Percentiles rank a stretch among this genome's conserved stretches.
These are phyloP conservation scores for Cyclophora albipunctata DNA, from an alignment of 2,888 invertebrate genomes.

Conservation along the genomic window DNA sequence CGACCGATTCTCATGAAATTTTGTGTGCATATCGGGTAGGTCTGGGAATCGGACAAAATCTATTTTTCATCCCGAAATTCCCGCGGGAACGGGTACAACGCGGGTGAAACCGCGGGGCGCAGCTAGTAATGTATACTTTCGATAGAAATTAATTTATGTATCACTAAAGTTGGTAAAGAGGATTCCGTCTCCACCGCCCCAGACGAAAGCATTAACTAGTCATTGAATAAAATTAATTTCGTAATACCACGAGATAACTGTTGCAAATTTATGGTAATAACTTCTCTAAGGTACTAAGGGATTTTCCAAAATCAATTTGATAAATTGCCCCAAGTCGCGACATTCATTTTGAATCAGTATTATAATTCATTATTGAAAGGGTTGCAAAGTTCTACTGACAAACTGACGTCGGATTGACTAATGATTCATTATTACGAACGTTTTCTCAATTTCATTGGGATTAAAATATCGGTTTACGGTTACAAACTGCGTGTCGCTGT, in stretches of 20 bases:
- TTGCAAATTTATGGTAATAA: constrained; percentile 65
- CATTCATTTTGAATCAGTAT: constrained; percentile 70
- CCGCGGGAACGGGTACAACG: no score
- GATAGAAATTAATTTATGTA: no score
- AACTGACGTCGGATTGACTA: constrained; percentile 65
- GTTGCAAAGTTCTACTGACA: constrained; percentile 62
- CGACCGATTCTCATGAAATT: no score
- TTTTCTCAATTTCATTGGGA: constrained; percentile 32
- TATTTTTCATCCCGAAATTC: no score
- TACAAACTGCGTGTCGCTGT: constrained; percentile 1
- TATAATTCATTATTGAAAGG: constrained; percentile 73
- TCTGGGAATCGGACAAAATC: no score
- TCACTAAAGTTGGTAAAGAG: no score
- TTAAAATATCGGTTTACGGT: constrained; percentile 24
- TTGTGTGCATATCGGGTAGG: no score
- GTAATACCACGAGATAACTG: constrained; percentile 62
- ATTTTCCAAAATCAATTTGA: constrained; percentile 67
- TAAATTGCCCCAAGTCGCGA: constrained; percentile 62
- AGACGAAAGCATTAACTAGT: constrained; percentile 22
- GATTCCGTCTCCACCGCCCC: background rate
- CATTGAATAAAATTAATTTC: constrained; percentile 55
- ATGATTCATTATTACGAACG: constrained; percentile 62
- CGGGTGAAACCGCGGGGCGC: no score
- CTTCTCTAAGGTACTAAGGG: constrained; percentile 42
- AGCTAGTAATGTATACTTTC: no score